Base-by-base conservation (phyloP, 2,797 vertebrate species). In the Hephaestus fuliginosus region DNA sequence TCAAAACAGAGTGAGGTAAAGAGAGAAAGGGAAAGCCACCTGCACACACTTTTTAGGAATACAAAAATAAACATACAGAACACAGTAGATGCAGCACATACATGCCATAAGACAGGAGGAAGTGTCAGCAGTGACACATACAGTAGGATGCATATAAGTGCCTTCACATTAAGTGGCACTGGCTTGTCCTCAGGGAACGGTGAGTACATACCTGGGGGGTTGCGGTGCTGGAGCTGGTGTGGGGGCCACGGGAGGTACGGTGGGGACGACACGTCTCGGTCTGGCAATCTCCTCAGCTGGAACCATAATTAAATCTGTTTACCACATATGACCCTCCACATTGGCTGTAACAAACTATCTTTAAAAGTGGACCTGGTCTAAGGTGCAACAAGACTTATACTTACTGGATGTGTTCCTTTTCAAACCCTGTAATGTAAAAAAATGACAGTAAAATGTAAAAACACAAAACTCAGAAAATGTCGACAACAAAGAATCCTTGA, bases 321-420 rank as follows among this genome's bases (percentile, higher is more conserved):
- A 75, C 3, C 12, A 44, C 25, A 70, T 0, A 12, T 28, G 3
- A 67, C 39, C 33, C 22, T 63, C 71, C 14, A 57, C 5, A 57
- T 68, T 67, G 43, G 48, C 11, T 39, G 25, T 14, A 18, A 41
- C 25, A 84, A 2, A 76, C 7, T 7, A 64, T 10, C 1, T 49
- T 61, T 52, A 55, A 72, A 76, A 60, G 15, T 57, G 20, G 72
- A 57, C 7, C 3, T 28, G 28, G 13, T 12, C 1, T 22, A 20
- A n/a, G 20, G 33, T n/a, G 51, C 6, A 61, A 48, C 4, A 46
- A 3, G 25, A 60, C 28, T 25, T 46, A 91, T 96, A 98, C 98
- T 98, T 94, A 99, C 98, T 95, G 89, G 97, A 97, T 91, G 96
- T 93, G 93, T 98, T 97, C 93, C 97, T 97, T 95, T 98, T 98